Conservation (phyloP, 2,888 invertebrate genomes). For the Nasonia oneida region DNA sequence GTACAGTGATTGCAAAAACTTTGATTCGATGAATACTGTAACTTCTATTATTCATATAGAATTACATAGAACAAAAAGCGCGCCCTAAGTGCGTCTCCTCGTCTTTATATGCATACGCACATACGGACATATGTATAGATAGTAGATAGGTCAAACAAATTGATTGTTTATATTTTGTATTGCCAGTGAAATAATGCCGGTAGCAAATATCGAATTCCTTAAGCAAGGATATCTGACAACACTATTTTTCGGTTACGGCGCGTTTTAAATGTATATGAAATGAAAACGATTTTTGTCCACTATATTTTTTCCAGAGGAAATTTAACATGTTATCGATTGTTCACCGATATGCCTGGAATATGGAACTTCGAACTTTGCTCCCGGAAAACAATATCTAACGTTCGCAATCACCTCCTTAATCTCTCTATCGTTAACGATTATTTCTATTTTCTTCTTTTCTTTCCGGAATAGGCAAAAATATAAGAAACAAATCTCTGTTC, state of each 20-base stretch:
- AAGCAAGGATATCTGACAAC: slow-evolving; percentile 18
- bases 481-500: slow-evolving; percentile 39
- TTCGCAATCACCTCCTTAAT: slow-evolving; percentile 64
- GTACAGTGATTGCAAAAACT: slow-evolving; percentile 67
- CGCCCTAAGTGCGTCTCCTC: slow-evolving; percentile 66
- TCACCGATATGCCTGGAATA: slow-evolving; percentile 1
- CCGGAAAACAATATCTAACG: slow-evolving; percentile 68
- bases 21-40: slow-evolving; percentile 68
- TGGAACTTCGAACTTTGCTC: slow-evolving; percentile 71
- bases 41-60: slow-evolving; percentile 65
- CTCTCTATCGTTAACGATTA: slow-evolving; percentile 55
- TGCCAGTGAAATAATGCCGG: slow-evolving; percentile 67
- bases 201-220: slow-evolving; percentile 70
- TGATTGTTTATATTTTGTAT: slow-evolving; percentile 78
- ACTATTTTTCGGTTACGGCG: not conserved
- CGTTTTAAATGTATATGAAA: not conserved
- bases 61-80: slow-evolving; percentile 62
- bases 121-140: slow-evolving; percentile 77
- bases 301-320: slow-evolving; percentile 15
- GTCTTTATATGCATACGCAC: slow-evolving; percentile 75
- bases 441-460: slow-evolving; percentile 62
- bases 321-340: slow-evolving; percentile 10
- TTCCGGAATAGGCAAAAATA: slow-evolving; percentile 60
- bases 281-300: not conserved
- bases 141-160: slow-evolving; percentile 78